A percentile compares a stretch with the other conserved stretches of the same genome.
Conservation (phyloP, 2,797 vertebrate species). For the Ceryle rudis region DNA sequence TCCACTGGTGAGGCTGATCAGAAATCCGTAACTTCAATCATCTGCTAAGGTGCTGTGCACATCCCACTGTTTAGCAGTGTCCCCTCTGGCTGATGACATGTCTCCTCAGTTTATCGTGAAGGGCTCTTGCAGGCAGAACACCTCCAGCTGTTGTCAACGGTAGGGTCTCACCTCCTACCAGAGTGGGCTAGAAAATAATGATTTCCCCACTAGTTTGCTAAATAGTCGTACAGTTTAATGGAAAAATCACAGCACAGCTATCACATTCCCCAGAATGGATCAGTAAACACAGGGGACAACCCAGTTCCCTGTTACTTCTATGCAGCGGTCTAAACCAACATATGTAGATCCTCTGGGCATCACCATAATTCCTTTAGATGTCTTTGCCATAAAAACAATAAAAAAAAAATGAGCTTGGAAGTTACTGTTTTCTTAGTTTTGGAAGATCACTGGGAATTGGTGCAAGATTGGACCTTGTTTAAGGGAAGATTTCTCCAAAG, state of each 20-base stretch:
- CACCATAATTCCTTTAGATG: not conserved
- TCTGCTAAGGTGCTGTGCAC: not conserved
- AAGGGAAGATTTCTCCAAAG: not conserved
- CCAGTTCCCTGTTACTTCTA: not conserved
- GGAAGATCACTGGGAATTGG: not conserved
- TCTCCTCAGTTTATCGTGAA: slow-evolving; percentile 22
- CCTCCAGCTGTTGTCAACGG: not conserved
- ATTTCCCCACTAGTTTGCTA: not conserved
- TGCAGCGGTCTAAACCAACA: not conserved
- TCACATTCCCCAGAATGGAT: not conserved
- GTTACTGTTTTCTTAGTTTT: not conserved
- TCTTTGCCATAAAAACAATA: not conserved
- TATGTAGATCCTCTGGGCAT: not conserved
- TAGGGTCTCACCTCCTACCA: not conserved
- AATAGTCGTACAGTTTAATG: not conserved
- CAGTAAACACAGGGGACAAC: not conserved
- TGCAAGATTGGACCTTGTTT: not conserved
- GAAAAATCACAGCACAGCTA: not conserved
- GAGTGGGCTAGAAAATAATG: not conserved
- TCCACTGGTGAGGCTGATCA: not conserved
- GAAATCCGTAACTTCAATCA: not conserved
- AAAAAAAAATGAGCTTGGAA: not conserved
- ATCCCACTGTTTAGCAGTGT: not conserved
- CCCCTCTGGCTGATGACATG: not conserved
- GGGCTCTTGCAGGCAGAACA: not conserved